Evolutionary conservation across 1,140 invertebrate species (phyloP).

Genomic region (Mizuhopecten yessoensis): DNA sequence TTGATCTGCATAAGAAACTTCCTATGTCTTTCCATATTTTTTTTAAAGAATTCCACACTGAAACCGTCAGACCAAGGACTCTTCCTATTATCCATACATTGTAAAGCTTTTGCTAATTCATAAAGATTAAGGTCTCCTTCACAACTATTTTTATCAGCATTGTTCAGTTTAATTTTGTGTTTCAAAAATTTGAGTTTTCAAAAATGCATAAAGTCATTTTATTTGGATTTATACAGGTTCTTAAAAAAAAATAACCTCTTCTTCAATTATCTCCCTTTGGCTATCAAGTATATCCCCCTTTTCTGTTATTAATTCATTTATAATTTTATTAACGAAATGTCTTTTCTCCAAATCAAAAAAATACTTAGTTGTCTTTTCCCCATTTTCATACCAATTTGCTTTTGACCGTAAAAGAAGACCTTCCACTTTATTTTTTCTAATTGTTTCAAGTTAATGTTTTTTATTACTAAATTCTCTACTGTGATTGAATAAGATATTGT

Average conservation of each 20-base stretch:
- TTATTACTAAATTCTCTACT: neutral
- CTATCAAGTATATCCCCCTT: neutral
- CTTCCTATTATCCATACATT: constrained; percentile 45
- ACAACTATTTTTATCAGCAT: neutral
- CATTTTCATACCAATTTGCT: constrained; percentile 45
- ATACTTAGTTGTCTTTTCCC: constrained; percentile 27
- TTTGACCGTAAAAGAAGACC: neutral
- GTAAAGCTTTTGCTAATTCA: neutral
- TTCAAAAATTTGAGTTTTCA: constrained; percentile 42
- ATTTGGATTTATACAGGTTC: neutral
- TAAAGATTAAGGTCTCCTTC: constrained; percentile 41
- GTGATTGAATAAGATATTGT: constrained; percentile 30
- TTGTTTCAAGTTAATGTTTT: constrained; percentile 20
- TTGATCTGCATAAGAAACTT: neutral
- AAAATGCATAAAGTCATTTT: neutral
- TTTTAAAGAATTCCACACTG: constrained; percentile 44
- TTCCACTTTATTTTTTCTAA: neutral
- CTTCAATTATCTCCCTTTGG: neutral
- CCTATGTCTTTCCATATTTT: neutral
- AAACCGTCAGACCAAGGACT: constrained; percentile 45
- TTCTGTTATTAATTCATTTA: constrained; percentile 39
- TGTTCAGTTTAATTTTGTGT: neutral
- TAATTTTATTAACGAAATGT: constrained; percentile 42
- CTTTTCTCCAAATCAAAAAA: constrained; percentile 44
- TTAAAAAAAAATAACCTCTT: neutral